phyloP scores from a whole-genome alignment of 2,888 invertebrate genomes.

The Drosophila parthenogenetica region DNA sequence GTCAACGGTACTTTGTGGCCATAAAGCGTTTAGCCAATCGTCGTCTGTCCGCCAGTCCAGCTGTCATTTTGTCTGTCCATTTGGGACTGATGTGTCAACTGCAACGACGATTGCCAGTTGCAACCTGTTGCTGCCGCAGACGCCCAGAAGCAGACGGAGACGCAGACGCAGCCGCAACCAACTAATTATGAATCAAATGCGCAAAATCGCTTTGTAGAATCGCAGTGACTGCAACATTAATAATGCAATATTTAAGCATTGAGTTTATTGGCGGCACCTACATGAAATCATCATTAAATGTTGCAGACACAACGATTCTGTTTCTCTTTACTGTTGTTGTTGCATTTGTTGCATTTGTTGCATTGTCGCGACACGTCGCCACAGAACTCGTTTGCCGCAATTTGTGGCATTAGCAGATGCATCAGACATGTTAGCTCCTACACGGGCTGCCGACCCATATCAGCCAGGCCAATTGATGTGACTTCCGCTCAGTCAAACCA shows the following conservation, averaged over 20 bases:
- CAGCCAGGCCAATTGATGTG: constrained; percentile 71
- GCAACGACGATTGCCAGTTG: constrained; percentile 27
- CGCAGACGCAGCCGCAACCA: constrained; percentile 24
- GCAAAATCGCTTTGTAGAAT: constrained; percentile 35
- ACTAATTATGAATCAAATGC: constrained; percentile 78
- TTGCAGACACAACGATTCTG: constrained; percentile 38
- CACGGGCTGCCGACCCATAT: constrained; percentile 54
- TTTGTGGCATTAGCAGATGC: constrained; percentile 71
- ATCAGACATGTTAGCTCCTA: constrained; percentile 65
- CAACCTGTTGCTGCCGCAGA: constrained; percentile 61
- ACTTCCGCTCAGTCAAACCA: constrained; percentile 64
- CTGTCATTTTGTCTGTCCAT: constrained; percentile 9
- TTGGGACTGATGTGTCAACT: constrained; percentile 46
- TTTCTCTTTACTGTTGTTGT: not conserved
- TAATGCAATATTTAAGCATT: constrained; percentile 77
- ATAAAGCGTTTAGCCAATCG: constrained; percentile 75
- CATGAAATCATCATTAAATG: constrained; percentile 76
- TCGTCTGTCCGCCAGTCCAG: constrained; percentile 23
- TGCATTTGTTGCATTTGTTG: not conserved
- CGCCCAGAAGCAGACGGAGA: constrained; percentile 2
- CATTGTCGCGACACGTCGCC: constrained; percentile 12
- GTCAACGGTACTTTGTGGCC: constrained; percentile 73
- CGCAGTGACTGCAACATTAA: constrained; percentile 57
- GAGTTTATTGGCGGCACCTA: constrained; percentile 79
- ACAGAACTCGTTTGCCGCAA: constrained; percentile 73